Percentiles rank a stretch among this genome's conserved stretches.
Evolutionary conservation across 2,113 vertebrate species (phyloP).

Genomic region (Coracopsis vasa): DNA sequence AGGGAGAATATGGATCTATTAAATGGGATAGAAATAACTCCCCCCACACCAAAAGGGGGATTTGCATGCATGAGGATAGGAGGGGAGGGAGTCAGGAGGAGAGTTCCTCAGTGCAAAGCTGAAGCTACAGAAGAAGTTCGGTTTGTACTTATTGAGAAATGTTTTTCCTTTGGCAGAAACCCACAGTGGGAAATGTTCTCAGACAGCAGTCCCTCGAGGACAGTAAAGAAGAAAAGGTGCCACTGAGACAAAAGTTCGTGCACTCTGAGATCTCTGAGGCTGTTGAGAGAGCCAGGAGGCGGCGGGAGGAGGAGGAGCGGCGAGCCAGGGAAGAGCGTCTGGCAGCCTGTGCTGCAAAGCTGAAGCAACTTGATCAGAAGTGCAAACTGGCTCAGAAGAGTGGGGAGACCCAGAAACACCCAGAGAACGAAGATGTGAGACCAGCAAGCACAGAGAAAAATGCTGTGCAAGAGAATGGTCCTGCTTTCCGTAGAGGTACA

Average conservation of each 20-base stretch:
- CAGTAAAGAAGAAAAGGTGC: conserved; percentile 87
- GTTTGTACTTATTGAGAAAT: not conserved
- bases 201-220: conserved; percentile 82
- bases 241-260: conserved; percentile 86
- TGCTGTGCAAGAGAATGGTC: conserved; percentile 77
- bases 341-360: conserved; percentile 94
- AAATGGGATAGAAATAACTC: not conserved
- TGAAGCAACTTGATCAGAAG: conserved; percentile 96
- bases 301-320: conserved; percentile 93
- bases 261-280: conserved; percentile 92
- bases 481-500: conserved; percentile 81
- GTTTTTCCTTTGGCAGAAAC: conserved; percentile 73
- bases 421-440: conserved; percentile 69
- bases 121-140: not conserved
- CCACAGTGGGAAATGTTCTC: not conserved
- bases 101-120: not conserved
- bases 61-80: not conserved
- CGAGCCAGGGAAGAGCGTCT: conserved; percentile 90
- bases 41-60: not conserved
- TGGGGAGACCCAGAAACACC: conserved; percentile 76
- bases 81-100: not conserved
- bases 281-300: conserved; percentile 88
- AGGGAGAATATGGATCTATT: not conserved
- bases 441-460: conserved; percentile 78
- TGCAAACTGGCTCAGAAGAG: conserved; percentile 81